Percentiles rank a stretch among this genome's conserved stretches.
Evolutionary conservation across 1,140 invertebrate species (phyloP).

Genomic region (Drosophila mojavensis): DNA sequence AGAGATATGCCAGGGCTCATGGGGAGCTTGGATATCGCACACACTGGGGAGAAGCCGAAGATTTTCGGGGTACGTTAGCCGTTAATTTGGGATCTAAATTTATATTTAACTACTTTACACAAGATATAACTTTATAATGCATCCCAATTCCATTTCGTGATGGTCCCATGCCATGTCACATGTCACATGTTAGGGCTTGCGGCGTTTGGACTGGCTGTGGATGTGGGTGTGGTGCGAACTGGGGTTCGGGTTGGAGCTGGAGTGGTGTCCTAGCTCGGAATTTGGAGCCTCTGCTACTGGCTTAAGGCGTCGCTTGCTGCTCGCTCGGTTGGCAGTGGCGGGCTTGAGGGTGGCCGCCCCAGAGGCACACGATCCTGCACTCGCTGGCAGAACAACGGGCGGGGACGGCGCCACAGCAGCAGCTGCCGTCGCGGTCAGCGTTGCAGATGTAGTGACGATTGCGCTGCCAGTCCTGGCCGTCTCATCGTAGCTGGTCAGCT

Average conservation of each 20-base stretch:
- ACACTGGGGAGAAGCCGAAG: too few relatives aligned
- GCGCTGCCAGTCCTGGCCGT: neutral
- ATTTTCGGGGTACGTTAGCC: too few relatives aligned
- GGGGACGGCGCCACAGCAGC: neutral
- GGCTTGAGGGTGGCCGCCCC: neutral
- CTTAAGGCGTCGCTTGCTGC: conserved; percentile 48
- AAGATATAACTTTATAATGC: neutral
- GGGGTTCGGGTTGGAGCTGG: conserved; percentile 24
- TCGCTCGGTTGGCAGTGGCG: neutral
- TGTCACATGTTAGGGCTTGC: neutral
- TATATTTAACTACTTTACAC: conserved; percentile 16
- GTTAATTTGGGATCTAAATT: neutral
- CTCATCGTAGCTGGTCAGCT: conserved; percentile 24
- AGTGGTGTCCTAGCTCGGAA: neutral
- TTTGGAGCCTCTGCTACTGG: conserved; percentile 12
- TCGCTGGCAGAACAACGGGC: neutral
- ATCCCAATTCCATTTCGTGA: neutral
- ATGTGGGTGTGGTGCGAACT: conserved; percentile 21
- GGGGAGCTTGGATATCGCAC: too few relatives aligned
- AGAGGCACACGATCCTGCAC: neutral
- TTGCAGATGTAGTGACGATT: neutral
- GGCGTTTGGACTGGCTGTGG: neutral
- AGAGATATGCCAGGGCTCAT: too few relatives aligned
- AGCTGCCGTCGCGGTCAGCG: neutral
- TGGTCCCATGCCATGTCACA: neutral